These are phyloP conservation scores for Amblyjoppa proteus DNA, from an alignment of 2,888 invertebrate species.

Conservation along the genomic window DNA sequence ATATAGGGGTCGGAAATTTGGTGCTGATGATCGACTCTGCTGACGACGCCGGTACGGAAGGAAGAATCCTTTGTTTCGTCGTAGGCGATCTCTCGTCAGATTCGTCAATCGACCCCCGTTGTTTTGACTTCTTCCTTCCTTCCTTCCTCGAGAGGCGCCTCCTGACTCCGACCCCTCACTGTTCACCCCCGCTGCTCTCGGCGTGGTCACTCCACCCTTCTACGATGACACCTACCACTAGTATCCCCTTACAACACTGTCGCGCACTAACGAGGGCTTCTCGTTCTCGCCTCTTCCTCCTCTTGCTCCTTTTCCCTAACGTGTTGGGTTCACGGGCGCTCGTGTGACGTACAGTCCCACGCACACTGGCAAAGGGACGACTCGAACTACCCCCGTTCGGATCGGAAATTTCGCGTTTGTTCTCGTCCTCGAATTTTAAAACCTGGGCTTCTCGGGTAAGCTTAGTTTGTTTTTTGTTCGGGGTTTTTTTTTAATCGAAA, in stretches of 20 bases:
- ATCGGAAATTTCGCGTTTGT: constrained; percentile 3
- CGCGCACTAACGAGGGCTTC: constrained; percentile 73
- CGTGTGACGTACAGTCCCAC: neutral
- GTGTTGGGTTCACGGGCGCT: neutral
- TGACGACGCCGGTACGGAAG: constrained; percentile 27
- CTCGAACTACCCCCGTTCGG: neutral
- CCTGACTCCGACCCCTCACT: constrained; percentile 40
- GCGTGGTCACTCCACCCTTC: constrained; percentile 57
- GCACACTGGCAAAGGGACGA: neutral
- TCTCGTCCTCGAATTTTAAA: neutral
- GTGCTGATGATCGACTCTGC: neutral
- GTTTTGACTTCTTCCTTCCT: constrained; percentile 73
- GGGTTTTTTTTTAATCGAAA: neutral
- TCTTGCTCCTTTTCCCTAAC: constrained; percentile 35
- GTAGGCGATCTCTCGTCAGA: constrained; percentile 45
- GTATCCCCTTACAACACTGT: constrained; percentile 69
- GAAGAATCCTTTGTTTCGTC: constrained; percentile 27
- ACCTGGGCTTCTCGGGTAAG: neutral
- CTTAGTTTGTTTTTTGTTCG: neutral
- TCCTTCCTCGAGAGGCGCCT: constrained; percentile 51
- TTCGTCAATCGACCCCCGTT: constrained; percentile 71
- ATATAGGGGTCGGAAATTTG: too few species aligned
- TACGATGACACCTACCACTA: constrained; percentile 66
- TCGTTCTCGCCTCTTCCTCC: constrained; percentile 13
- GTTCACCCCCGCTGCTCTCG: constrained; percentile 46